Evolutionary conservation across 2,113 vertebrate species (phyloP).

Genomic region (Mixornis gularis): DNA sequence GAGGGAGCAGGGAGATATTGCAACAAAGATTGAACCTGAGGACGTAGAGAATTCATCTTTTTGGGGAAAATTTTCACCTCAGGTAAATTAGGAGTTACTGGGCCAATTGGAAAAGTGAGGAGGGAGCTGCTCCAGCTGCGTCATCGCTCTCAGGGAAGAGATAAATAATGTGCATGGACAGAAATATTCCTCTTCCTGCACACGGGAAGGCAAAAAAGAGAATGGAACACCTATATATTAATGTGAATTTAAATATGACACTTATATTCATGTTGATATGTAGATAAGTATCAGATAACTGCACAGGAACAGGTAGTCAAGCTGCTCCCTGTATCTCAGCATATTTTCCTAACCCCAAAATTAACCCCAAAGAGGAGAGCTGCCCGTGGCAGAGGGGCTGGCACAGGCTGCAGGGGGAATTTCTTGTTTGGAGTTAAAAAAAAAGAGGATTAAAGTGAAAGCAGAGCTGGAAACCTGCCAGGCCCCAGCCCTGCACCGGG

Average conservation of each 20-base stretch:
- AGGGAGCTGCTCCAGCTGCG: background rate
- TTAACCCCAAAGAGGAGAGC: background rate
- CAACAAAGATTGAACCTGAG: background rate
- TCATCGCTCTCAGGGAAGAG: background rate
- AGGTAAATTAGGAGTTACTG: background rate
- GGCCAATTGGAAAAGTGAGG: background rate
- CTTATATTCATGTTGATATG: accelerated
- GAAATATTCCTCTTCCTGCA: background rate
- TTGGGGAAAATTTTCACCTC: accelerated
- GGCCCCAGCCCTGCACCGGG: background rate
- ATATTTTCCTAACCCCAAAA: background rate
- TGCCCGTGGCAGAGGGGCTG: background rate
- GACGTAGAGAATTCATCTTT: accelerated
- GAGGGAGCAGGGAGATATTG: accelerated
- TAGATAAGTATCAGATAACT: background rate
- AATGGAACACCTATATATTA: accelerated
- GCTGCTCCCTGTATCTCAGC: background rate
- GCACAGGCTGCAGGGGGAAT: background rate
- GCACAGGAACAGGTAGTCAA: background rate
- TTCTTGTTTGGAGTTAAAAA: background rate
- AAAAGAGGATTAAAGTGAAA: background rate
- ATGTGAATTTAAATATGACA: background rate
- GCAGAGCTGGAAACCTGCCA: background rate
- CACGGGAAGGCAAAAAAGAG: accelerated
- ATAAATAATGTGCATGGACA: accelerated